phyloP scores from a whole-genome alignment of 35 echinoderm and acorn worm species.

The Ophiothrix spiculata region DNA sequence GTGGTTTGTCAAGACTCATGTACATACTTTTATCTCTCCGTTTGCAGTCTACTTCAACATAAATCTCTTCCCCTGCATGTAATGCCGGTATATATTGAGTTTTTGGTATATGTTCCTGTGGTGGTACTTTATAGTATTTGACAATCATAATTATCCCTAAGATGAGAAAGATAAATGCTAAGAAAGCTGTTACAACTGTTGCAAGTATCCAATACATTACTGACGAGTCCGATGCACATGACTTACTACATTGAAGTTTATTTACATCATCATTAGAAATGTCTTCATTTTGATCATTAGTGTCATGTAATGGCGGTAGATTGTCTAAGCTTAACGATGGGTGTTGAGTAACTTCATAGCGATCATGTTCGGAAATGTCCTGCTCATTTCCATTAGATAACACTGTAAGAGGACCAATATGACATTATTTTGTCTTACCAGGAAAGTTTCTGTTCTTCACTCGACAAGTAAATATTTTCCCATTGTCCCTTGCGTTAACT shows the following conservation, averaged over 20 bases:
- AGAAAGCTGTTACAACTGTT: background rate
- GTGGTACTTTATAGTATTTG: background rate
- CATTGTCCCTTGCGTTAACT: background rate
- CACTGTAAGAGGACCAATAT: background rate
- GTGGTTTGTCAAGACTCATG: background rate
- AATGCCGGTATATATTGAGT: background rate
- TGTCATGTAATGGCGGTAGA: background rate
- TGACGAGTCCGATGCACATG: background rate
- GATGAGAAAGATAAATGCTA: background rate
- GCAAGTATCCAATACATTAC: conserved; percentile 1
- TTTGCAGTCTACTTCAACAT: background rate
- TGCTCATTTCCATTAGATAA: background rate
- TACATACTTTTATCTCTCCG: background rate
- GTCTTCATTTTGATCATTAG: background rate
- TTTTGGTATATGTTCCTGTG: background rate
- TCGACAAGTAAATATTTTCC: background rate
- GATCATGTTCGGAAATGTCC: background rate
- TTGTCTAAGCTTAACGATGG: background rate
- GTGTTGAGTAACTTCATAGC: background rate
- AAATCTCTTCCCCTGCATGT: background rate
- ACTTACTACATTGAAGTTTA: background rate
- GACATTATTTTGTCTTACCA: background rate
- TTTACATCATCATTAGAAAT: background rate
- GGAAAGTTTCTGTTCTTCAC: background rate
- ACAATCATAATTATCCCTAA: background rate